phyloP scores from a whole-genome alignment of 2,797 vertebrate genomes.

The Lepilemur ruficaudatus region DNA sequence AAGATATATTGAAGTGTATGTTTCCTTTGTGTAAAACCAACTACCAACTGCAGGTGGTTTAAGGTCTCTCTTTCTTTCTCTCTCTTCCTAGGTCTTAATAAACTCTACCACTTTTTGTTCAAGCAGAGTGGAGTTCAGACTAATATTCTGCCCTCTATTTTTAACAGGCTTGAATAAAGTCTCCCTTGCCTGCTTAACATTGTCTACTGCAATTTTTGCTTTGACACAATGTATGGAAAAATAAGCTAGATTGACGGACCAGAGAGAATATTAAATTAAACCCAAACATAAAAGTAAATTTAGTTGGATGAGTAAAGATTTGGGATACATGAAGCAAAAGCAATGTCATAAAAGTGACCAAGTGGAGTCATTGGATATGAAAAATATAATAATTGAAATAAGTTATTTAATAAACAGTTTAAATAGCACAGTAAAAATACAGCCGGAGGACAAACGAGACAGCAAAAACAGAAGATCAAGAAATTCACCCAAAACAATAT shows the following conservation, averaged over 20 bases:
- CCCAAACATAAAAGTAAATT: not conserved
- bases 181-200: not conserved
- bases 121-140: not conserved
- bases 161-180: not conserved
- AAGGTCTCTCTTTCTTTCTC: not conserved
- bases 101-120: not conserved
- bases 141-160: not conserved
- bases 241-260: not conserved
- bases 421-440: not conserved
- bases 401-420: not conserved
- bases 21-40: not conserved
- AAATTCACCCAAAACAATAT: not conserved
- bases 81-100: not conserved
- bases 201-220: not conserved
- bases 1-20: not conserved
- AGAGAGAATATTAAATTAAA: not conserved
- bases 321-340: not conserved
- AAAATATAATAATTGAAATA: slow-evolving; percentile 23
- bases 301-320: not conserved
- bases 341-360: not conserved
- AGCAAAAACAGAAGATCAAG: not conserved
- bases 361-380: not conserved
- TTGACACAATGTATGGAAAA: not conserved
- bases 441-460: not conserved
- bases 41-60: not conserved